Evolutionary conservation across 2,797 vertebrate genomes (phyloP), one percentile per base, ranked within the genome.

Genomic region (Acestrorhynchus altus): DNA sequence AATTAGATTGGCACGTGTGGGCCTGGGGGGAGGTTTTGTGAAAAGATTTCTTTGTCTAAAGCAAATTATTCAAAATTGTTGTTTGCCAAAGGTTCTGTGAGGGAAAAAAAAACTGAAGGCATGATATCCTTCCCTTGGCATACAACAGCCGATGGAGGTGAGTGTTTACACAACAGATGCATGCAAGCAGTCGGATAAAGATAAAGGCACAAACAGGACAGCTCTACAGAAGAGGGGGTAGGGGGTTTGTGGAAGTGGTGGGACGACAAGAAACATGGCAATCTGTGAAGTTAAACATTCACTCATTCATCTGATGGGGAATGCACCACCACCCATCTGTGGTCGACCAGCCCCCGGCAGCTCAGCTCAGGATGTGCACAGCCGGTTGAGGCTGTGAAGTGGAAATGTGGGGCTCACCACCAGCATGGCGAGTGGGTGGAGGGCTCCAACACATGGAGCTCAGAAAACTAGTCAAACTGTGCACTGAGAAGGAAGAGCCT

Each of bases 251-350:
- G 83, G 63, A 8, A 26, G 47, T 28, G 13, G 31, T 18, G 64
- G 42, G 57, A 63, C 4, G 84, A 72, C 74, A 44, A 76, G 83
- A 83, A 83, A 72, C 82, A 83, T 90, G 84, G 88, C 88, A 89
- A 90, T 91, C 88, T 89, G 87, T 86, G 81, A 85, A 88, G 84
- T 89, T 90, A 93, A 93, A 93, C 91, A 92, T 90, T 90, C 90
- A 89, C 85, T 67, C 81, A 85, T 88, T 89, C 85, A 87, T 89
- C 83, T 40, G 51, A 85, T 85, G 80, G 83, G 86, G 85, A 81
- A 84, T 46, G 60, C 12, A 35, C 68, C 63, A 68, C 72, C 76
- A 83, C 84, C 88, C 89, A 91, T 91, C 90, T 92, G 89, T 84
- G 89, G 26, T 24, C 65, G 16, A 16, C 8, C 61, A 20, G 15